A percentile compares a stretch with the other conserved stretches of the same genome.
These are phyloP conservation scores for Dryobates pubescens DNA, from an alignment of 2,797 vertebrate genomes.

Conservation along the genomic window DNA sequence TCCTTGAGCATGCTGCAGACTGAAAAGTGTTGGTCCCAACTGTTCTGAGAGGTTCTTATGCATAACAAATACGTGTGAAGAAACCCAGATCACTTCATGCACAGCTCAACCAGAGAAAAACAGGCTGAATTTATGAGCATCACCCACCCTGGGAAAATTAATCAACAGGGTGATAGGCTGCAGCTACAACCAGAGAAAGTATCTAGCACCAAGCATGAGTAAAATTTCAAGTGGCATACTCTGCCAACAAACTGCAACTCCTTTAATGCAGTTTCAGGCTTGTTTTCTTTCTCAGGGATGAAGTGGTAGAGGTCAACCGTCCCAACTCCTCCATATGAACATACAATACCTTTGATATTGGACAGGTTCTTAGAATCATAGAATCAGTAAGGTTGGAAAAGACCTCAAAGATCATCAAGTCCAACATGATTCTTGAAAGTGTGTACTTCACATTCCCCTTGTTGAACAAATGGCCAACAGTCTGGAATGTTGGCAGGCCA, in stretches of 20 bases:
- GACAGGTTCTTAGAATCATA: not conserved
- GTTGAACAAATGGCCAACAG: not conserved
- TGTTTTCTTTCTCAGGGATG: not conserved
- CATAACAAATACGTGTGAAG: slow-evolving; percentile 41
- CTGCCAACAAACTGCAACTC: not conserved
- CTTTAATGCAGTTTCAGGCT: not conserved
- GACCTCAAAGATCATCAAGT: too few species aligned
- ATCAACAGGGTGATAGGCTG: not conserved
- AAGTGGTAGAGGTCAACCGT: not conserved
- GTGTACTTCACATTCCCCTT: not conserved
- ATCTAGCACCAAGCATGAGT: not conserved
- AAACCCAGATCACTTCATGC: slow-evolving; percentile 33
- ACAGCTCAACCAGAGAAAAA: slow-evolving; percentile 33
- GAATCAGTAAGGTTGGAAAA: too few species aligned
- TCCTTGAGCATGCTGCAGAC: not conserved
- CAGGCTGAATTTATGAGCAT: slow-evolving; percentile 37
- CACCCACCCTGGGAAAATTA: slow-evolving; percentile 38
- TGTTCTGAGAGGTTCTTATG: slow-evolving; percentile 36
- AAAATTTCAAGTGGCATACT: slow-evolving; percentile 26
- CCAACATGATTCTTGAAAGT: rapidly evolving
- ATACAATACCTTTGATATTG: not conserved
- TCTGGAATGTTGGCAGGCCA: slow-evolving; percentile 8
- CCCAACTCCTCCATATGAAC: not conserved
- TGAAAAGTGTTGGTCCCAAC: slow-evolving; percentile 14
- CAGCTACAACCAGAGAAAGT: not conserved